Conservation (phyloP, 1,140 invertebrate genomes). For the Papilio xuthus region DNA sequence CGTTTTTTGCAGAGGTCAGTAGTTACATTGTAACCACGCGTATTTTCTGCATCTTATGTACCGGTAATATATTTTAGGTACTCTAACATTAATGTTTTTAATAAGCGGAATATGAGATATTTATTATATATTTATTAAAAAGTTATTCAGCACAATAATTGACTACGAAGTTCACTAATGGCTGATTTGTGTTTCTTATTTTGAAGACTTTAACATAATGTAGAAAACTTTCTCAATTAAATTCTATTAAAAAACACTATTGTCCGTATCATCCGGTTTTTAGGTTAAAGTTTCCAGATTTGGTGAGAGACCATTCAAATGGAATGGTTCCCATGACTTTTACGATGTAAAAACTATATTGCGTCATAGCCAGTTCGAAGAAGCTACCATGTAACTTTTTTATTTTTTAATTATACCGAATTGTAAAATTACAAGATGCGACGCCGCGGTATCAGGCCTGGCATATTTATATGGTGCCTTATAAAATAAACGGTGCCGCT, state of each 20-base stretch:
- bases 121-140: no score
- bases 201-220: no score
- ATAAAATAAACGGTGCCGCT: slow-evolving; percentile 9
- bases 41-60: not conserved
- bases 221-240: not conserved
- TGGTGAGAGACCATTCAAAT: not conserved
- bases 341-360: slow-evolving; percentile 1
- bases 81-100: no score
- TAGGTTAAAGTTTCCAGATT: not conserved
- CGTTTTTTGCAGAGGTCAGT: slow-evolving; percentile 35
- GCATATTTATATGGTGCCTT: slow-evolving; percentile 5
- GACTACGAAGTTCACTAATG: no score
- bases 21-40: slow-evolving; percentile 19
- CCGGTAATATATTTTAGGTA: not conserved
- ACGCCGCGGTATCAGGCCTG: not conserved
- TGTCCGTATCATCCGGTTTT: not conserved
- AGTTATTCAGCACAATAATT: no score
- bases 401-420: slow-evolving; percentile 20
- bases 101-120: no score
- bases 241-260: not conserved
- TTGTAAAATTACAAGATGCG: slow-evolving; percentile 9
- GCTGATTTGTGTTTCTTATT: no score
- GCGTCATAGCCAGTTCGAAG: slow-evolving; percentile 3
- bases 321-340: not conserved
- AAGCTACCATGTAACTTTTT: not conserved